Evolutionary conservation across 2,888 invertebrate species (phyloP), one percentile per base, ranked within the genome.

Genomic region (Lymantria dispar): DNA sequence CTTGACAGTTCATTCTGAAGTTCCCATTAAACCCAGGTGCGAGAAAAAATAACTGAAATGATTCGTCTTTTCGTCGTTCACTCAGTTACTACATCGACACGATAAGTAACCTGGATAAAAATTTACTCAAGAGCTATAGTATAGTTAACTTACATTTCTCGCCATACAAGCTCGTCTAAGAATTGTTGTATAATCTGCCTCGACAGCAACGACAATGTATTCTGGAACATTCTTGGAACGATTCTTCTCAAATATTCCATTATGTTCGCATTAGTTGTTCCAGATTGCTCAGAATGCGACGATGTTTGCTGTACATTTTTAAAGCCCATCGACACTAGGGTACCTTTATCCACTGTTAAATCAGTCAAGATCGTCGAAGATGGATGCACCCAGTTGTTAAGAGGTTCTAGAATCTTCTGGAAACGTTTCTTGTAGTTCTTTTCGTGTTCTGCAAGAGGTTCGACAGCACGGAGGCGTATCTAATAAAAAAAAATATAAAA

Each of bases 171-270:
- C 74, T 98, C 98, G 77, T 98, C 97, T 59, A 98, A 85, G 80
- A 97, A 97, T 80, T 97, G 97, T 80, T 98, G 98, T 69, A 98
- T 97, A 77, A 97, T 96, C 82, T 95, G 96, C 43, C 96, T 92
- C 1, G 96, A 96, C 0, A 98, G 85, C 59, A 97, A 78, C 9
- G 96, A 96, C 8, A 97, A 82, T 0, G 97, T 97, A 64, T 96
- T 97, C 88, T 97, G 95, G 86, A 97, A 98, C 97, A 97, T 97
- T 70, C 97, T 93, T 0, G 98, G 97, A 2, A 97, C 96, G 48
- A 97, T 96, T 58, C 95, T 93, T 31, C 97, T 90, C 58, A 98
- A 83, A 75, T 97, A 98, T 72, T 97, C 96, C 97, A 98, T 97
- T 8, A 97, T 95, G 48, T 94, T 94, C 0, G 94, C 93, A 68